Evolutionary conservation across 2,888 invertebrate species (phyloP).

Genomic region (Synergus umbraculus): DNA sequence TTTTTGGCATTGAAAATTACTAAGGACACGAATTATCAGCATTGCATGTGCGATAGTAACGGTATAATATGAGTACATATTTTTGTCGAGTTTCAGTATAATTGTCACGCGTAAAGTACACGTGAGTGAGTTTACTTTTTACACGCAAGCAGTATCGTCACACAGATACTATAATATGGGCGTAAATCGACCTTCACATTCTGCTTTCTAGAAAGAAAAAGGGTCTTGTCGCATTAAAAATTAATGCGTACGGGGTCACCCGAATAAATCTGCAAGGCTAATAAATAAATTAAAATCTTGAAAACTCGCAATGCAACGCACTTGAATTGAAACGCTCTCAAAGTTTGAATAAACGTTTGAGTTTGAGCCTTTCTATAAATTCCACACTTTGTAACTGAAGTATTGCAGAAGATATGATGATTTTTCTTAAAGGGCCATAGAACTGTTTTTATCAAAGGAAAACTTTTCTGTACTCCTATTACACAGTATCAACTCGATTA

Average conservation of each 20-base stretch:
- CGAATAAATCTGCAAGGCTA: background rate
- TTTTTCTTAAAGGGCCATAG: background rate
- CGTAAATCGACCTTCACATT: slow-evolving; percentile 11
- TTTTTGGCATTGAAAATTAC: background rate
- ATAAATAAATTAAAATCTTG: background rate
- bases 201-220: background rate
- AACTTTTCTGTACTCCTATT: too few species aligned
- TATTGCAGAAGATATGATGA: background rate
- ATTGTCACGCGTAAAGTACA: background rate
- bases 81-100: background rate
- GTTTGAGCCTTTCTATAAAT: background rate
- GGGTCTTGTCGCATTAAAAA: background rate
- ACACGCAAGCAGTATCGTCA: background rate
- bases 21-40: background rate
- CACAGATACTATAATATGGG: background rate
- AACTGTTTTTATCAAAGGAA: too few species aligned
- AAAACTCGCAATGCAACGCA: background rate
- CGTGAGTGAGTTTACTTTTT: slow-evolving; percentile 12
- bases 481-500: background rate
- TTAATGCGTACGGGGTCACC: background rate
- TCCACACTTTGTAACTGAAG: background rate
- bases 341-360: background rate
- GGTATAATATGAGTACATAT: background rate
- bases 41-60: background rate
- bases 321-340: background rate